phyloP scores from a whole-genome alignment of 2,113 vertebrate genomes.

The Regulus satrapa region DNA sequence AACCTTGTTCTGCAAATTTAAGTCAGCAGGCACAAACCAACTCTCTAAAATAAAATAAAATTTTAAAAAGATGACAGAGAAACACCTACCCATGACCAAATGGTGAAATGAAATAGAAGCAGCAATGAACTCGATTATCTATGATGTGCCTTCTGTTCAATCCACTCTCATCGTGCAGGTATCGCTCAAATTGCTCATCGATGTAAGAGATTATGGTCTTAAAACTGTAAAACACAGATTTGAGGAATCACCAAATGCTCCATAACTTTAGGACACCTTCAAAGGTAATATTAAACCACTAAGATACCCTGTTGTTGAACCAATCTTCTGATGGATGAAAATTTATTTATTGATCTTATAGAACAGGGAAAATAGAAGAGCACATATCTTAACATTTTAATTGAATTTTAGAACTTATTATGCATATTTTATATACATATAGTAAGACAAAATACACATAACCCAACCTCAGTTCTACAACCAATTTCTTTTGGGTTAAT shows the following conservation, averaged over 20 bases:
- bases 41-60: neutral
- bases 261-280: neutral
- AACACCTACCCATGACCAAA: slow-evolving; percentile 90
- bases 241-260: neutral
- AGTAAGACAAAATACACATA: neutral
- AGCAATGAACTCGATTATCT: slow-evolving; percentile 97
- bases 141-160: slow-evolving; percentile 94
- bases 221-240: slow-evolving; percentile 75
- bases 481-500: neutral
- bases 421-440: neutral
- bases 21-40: neutral
- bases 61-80: too few species aligned
- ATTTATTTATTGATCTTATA: neutral
- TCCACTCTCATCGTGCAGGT: slow-evolving; percentile 96
- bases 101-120: slow-evolving; percentile 98
- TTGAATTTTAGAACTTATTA: neutral
- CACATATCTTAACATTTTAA: neutral
- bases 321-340: neutral
- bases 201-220: slow-evolving; percentile 97
- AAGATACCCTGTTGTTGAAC: neutral
- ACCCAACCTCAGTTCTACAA: neutral
- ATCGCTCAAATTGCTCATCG: slow-evolving; percentile 97
- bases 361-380: neutral
- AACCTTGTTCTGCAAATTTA: neutral
- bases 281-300: neutral